Base-by-base conservation (phyloP, 2,797 vertebrate species). In the Miichthys miiuy region DNA sequence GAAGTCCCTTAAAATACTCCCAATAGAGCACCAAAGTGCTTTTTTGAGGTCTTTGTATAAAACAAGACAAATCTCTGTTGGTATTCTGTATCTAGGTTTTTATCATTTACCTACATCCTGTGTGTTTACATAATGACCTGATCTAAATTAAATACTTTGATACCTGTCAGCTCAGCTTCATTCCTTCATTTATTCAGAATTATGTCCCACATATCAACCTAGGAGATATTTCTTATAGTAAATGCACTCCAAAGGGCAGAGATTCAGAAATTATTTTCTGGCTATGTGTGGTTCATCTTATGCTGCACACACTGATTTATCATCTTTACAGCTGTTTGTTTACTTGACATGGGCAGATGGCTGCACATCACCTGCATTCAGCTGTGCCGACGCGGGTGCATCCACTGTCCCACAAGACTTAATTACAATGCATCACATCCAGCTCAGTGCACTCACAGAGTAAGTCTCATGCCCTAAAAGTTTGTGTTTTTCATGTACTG, bases 391-490 rank as follows among this genome's bases (percentile, higher is more conserved):
- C 56, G 58, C 64, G 77, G 61, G 62, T 75, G 71, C 78, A 42
- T 63, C 68, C 60, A 44, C 46, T 16, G 57, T 66, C 73, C 54
- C 67, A 55, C 60, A 57, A 66, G 73, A 61, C 72, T 77, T 88
- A 81, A 88, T 85, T 81, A 82, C 85, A 72, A 87, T 81, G 81
- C 85, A 91, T 91, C 92, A 93, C 94, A 93, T 93, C 94, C 94
- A 86, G 69, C 73, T 76, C 89, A 47, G 80, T 46, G 74, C 68
- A 55, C 81, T 87, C 81, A 74, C 77, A 79, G 13, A 23, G 78
- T 69, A 41, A 75, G 84, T 81, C 90, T 92, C 88, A 95, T 95
- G 94, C 92, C 95, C 94, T 95, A 95, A 94, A 95, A 95, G 94
- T 38, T 38, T 9, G 95, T 88, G 82, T 93, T 89, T 93, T 94